Evolutionary conservation across 2,888 invertebrate genomes (phyloP).

Genomic region (Latheticus oryzae): DNA sequence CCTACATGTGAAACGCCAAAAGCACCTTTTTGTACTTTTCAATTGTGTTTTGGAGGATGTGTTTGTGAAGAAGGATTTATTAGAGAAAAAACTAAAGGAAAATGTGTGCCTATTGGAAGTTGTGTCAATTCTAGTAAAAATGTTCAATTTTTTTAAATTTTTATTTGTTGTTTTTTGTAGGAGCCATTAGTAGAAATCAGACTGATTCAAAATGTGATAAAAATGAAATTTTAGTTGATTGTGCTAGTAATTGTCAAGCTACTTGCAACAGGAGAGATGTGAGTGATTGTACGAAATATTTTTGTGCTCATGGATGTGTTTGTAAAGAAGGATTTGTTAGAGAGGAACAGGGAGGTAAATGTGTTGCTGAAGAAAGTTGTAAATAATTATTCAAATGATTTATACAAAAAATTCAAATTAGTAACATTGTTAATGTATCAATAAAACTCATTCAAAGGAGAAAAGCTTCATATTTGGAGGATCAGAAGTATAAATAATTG

Average conservation of each 20-base stretch:
- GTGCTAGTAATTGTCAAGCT: not conserved
- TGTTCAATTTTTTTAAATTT: conserved; percentile 2
- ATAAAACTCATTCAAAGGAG: too few relatives aligned
- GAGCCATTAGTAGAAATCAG: not conserved
- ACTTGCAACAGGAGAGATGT: not conserved
- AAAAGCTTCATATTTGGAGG: too few relatives aligned
- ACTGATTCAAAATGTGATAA: conserved; percentile 1
- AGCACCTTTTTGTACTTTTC: conserved; percentile 6
- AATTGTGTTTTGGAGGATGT: conserved; percentile 13
- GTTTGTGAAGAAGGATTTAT: conserved; percentile 10
- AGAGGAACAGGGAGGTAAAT: not conserved
- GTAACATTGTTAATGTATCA: too few relatives aligned
- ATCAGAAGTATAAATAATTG: too few relatives aligned
- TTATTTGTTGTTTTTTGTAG: conserved; percentile 3
- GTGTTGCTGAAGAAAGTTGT: conserved; percentile 5
- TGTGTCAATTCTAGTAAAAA: conserved; percentile 3
- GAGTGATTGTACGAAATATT: not conserved
- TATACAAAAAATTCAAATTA: too few relatives aligned
- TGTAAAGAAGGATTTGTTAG: conserved; percentile 10
- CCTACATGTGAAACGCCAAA: conserved; percentile 16
- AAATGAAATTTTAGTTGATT: not conserved
- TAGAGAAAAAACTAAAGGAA: not conserved
- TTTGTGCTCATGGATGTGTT: conserved; percentile 6
- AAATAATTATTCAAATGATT: too few relatives aligned
- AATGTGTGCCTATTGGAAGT: conserved; percentile 9